phyloP scores from a whole-genome alignment of 2,797 vertebrate genomes.

The Macropodus opercularis region DNA sequence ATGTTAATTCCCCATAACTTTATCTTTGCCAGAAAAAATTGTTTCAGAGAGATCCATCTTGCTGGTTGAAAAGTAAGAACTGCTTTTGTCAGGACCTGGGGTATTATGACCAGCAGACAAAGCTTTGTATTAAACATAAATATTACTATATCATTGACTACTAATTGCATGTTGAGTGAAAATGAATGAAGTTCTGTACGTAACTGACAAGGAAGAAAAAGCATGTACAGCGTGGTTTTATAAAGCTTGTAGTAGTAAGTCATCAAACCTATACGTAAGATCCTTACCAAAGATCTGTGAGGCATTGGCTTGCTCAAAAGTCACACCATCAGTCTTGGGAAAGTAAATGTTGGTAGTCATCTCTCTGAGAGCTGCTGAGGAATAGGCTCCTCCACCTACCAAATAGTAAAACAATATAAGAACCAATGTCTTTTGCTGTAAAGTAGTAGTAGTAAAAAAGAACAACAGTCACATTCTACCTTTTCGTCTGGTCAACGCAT shows the following conservation, averaged over 20 bases:
- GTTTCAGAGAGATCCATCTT: no score
- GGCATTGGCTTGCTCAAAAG: conserved; percentile 94
- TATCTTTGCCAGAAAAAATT: no score
- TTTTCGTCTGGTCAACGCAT: background rate
- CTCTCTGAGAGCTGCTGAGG: conserved; percentile 74
- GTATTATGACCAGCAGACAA: no score
- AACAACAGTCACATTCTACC: background rate
- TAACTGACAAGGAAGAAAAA: background rate
- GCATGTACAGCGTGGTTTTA: background rate
- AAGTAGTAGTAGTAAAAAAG: background rate
- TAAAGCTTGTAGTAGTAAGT: background rate
- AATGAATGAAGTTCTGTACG: no score
- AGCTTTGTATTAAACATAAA: no score
- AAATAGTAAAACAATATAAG: background rate
- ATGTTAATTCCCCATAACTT: background rate
- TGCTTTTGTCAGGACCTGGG: no score
- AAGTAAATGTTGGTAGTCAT: conserved; percentile 90
- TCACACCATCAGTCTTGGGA: conserved; percentile 93
- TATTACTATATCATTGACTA: no score
- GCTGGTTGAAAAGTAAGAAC: no score
- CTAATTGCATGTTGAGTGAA: no score
- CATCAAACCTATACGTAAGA: background rate
- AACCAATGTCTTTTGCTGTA: background rate
- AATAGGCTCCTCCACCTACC: conserved; percentile 87
- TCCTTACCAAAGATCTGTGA: conserved; percentile 89